Evolutionary conservation across 2,888 invertebrate genomes (phyloP).

Genomic region (Drosophila kanekoi): DNA sequence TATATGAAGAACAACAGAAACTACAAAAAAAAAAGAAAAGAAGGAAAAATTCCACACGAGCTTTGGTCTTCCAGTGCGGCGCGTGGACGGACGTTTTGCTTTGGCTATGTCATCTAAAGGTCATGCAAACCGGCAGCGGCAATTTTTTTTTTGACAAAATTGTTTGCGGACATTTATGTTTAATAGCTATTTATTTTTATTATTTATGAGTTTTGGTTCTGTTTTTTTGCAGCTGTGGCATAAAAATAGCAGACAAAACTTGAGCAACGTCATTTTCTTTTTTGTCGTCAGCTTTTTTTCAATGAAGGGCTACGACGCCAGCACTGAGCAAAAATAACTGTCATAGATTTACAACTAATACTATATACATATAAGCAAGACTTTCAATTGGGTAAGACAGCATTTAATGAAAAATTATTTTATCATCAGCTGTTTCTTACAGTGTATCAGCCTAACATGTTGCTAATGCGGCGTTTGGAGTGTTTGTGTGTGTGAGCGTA

Average conservation of each 20-base stretch:
- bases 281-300: neutral
- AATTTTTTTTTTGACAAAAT: constrained; percentile 22
- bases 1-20: constrained; percentile 15
- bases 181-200: constrained; percentile 30
- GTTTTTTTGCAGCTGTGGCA: constrained; percentile 11
- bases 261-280: neutral
- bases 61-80: constrained; percentile 68
- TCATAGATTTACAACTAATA: neutral
- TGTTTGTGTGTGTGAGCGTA: neutral
- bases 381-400: no score
- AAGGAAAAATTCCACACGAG: constrained; percentile 25
- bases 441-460: constrained; percentile 52
- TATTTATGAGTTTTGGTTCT: constrained; percentile 42
- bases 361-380: neutral
- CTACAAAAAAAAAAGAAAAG: constrained; percentile 3
- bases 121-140: constrained; percentile 48
- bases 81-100: constrained; percentile 26
- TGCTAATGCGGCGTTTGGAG: constrained; percentile 27
- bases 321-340: neutral
- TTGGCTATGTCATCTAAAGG: constrained; percentile 74
- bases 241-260: constrained; percentile 37
- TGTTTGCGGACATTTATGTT: constrained; percentile 45
- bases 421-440: neutral
- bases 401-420: no score
- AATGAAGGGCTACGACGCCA: constrained; percentile 17